phyloP scores from a whole-genome alignment of 2,888 invertebrate genomes.

The Metacarcinus magister region DNA sequence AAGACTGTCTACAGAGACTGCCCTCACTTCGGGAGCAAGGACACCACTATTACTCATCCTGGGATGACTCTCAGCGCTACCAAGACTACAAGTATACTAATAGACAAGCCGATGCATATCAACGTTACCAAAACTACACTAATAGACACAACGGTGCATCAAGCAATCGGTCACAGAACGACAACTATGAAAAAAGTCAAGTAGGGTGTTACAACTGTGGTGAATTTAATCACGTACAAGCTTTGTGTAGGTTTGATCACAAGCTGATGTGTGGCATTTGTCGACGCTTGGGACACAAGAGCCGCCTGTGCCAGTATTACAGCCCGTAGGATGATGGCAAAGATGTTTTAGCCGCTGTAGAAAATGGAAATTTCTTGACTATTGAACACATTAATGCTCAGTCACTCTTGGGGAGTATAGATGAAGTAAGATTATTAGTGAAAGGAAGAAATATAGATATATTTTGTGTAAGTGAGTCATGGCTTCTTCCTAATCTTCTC shows the following conservation, averaged over 20 bases:
- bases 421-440: slow-evolving; percentile 29
- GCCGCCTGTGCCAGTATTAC: neutral
- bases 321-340: slow-evolving; percentile 20
- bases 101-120: no score
- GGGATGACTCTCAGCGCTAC: no score
- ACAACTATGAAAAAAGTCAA: neutral
- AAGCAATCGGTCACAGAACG: neutral
- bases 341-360: neutral
- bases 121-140: no score
- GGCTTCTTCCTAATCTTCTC: neutral
- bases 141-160: neutral
- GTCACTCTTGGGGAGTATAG: slow-evolving; percentile 11
- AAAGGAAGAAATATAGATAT: slow-evolving; percentile 38
- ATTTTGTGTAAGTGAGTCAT: slow-evolving; percentile 29
- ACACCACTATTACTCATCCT: no score
- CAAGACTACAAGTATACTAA: no score
- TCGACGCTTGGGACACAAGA: neutral
- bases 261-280: neutral
- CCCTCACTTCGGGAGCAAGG: neutral
- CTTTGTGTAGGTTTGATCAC: neutral
- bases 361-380: neutral
- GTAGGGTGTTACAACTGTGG: neutral
- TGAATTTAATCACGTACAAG: neutral
- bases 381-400: slow-evolving; percentile 37
- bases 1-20: no score